A percentile compares a stretch with the other conserved stretches of the same genome.
These are phyloP conservation scores for Dusona sp. DNA, from an alignment of 2,888 invertebrate species.

Conservation along the genomic window DNA sequence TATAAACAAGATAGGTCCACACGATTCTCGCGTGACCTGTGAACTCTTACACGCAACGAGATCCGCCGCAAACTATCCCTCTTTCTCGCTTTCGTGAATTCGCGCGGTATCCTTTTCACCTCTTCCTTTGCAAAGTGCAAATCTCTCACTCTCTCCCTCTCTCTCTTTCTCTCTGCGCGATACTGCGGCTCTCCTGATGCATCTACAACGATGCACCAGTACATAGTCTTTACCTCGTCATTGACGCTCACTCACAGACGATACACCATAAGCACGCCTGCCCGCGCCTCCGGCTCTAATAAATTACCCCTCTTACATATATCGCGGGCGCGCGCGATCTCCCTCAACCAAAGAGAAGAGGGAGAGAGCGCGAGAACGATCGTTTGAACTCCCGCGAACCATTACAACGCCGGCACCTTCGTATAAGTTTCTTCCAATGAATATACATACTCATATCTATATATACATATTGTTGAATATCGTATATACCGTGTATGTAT, in stretches of 20 bases:
- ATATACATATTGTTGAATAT: constrained; percentile 22
- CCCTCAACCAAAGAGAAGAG: constrained; percentile 43
- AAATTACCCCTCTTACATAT: constrained; percentile 80
- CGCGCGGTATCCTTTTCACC: constrained; percentile 38
- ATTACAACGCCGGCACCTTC: constrained; percentile 69
- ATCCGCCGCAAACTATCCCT: constrained; percentile 70
- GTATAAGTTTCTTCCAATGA: constrained; percentile 37
- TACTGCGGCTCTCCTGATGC: constrained; percentile 56
- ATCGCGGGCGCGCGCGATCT: constrained; percentile 69
- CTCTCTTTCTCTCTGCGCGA: constrained; percentile 41
- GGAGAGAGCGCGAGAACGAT: constrained; percentile 66
- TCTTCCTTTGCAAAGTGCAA: constrained; percentile 23
- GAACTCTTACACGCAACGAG: constrained; percentile 82
- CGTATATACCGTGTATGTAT: constrained; percentile 39
- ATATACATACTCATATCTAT: constrained; percentile 10
- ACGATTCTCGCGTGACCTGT: constrained; percentile 82
- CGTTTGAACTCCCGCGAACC: constrained; percentile 76
- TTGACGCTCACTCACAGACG: constrained; percentile 68
- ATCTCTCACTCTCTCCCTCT: constrained; percentile 38
- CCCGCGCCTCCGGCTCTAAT: constrained; percentile 80
- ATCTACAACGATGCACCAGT: constrained; percentile 45
- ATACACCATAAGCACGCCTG: constrained; percentile 74
- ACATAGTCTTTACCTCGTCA: constrained; percentile 37
- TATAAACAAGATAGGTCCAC: constrained; percentile 73
- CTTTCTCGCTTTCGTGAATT: constrained; percentile 32